Percentiles rank a stretch among this genome's conserved stretches.
phyloP scores from a whole-genome alignment of 2,888 invertebrate genomes.

The Pristionchus entomophagus region DNA sequence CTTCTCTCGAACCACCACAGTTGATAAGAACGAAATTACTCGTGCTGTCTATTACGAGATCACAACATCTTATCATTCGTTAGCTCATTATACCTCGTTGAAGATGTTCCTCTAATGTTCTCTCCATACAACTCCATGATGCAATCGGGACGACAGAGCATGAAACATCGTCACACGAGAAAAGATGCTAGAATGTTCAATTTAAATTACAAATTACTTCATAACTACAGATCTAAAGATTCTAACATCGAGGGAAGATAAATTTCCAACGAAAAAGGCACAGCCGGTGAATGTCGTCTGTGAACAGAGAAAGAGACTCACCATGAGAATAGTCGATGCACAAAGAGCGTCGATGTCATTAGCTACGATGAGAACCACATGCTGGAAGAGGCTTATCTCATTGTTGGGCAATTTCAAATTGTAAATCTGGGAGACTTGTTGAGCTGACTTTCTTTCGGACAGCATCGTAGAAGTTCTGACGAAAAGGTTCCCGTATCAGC shows the following conservation, averaged over 20 bases:
- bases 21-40: constrained; percentile 67
- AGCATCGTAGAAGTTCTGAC: constrained; percentile 42
- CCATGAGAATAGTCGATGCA: constrained; percentile 66
- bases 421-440: neutral
- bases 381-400: constrained; percentile 56
- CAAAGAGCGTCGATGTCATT: constrained; percentile 73
- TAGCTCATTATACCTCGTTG: constrained; percentile 55
- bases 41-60: neutral
- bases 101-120: constrained; percentile 55
- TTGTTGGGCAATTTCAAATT: too few relatives aligned
- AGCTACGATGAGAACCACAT: constrained; percentile 66
- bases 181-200: constrained; percentile 69
- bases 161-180: constrained; percentile 68
- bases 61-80: neutral
- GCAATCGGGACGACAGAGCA: constrained; percentile 65
- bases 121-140: constrained; percentile 61
- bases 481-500: constrained; percentile 43
- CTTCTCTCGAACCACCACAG: constrained; percentile 65
- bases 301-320: too few relatives aligned
- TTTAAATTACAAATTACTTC: neutral
- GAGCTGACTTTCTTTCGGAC: constrained; percentile 39
- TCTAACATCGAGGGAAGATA: too few relatives aligned
- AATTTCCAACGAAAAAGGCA: too few relatives aligned
- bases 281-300: too few relatives aligned
- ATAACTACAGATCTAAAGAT: neutral